A percentile compares a stretch with the other conserved stretches of the same genome.
Evolutionary conservation across 2,888 invertebrate species (phyloP).

Genomic region (Graphium colonna): DNA sequence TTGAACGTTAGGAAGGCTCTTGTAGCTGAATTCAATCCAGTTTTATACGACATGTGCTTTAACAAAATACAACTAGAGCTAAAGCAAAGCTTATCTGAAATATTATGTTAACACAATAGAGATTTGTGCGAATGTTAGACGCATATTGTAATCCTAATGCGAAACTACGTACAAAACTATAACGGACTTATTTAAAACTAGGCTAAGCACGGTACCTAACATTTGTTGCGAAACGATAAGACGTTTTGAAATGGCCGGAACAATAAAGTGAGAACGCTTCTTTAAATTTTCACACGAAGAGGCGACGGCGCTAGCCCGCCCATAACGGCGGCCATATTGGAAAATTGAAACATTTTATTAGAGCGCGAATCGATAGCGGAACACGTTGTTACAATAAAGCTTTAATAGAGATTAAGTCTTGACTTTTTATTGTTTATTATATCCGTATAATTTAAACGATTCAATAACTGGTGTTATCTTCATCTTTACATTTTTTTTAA

Average conservation of each 20-base stretch:
- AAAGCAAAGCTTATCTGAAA: neutral
- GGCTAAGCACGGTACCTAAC: neutral
- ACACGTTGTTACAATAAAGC: too few relatives aligned
- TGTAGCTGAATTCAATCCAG: constrained; percentile 6
- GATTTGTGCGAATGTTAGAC: neutral
- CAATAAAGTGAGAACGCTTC: constrained; percentile 50
- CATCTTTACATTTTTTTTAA: too few relatives aligned
- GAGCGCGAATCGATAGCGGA: constrained; percentile 46
- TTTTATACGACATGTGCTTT: neutral
- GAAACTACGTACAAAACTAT: neutral
- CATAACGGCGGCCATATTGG: constrained; percentile 68
- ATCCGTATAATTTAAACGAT: too few relatives aligned
- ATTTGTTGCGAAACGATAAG: neutral
- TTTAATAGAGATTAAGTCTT: too few relatives aligned
- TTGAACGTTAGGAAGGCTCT: constrained; percentile 25
- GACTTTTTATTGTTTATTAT: too few relatives aligned
- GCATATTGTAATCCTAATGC: neutral
- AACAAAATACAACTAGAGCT: neutral
- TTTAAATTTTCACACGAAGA: constrained; percentile 50
- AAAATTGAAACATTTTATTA: constrained; percentile 71
- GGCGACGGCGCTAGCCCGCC: constrained; percentile 46
- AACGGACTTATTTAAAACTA: neutral
- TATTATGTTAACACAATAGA: neutral
- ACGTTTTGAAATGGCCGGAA: constrained; percentile 17
- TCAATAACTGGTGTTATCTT: too few relatives aligned